These are phyloP conservation scores for Aporrectodea caliginosa DNA, from an alignment of 1,140 invertebrate species.

Conservation along the genomic window DNA sequence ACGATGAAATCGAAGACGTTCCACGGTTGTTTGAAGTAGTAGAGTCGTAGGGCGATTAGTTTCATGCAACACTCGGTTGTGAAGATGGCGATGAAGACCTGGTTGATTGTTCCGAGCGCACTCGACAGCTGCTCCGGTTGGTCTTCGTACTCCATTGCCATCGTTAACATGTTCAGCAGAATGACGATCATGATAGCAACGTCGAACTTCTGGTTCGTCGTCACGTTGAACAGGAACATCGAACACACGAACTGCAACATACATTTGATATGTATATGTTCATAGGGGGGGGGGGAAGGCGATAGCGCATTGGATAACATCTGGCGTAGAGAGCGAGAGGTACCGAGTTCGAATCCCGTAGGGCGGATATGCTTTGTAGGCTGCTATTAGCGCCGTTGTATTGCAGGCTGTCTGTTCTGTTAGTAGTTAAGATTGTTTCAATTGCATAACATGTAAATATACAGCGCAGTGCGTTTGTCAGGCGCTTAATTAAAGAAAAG, in stretches of 20 bases:
- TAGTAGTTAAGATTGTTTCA: too few species aligned
- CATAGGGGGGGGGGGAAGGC: too few species aligned
- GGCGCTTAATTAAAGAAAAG: too few species aligned
- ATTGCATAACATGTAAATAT: too few species aligned
- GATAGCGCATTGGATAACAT: too few species aligned
- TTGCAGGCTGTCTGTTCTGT: too few species aligned
- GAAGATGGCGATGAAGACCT: slow-evolving; percentile 97
- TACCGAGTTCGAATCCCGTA: too few species aligned
- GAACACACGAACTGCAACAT: slow-evolving; percentile 94
- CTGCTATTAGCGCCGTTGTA: too few species aligned
- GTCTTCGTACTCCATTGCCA: slow-evolving; percentile 95
- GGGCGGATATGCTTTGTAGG: too few species aligned
- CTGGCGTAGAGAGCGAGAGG: too few species aligned
- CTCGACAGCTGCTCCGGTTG: slow-evolving; percentile 74
- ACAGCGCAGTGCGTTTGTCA: too few species aligned
- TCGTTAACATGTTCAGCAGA: slow-evolving; percentile 95
- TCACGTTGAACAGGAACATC: slow-evolving; percentile 92
- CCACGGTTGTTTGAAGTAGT: slow-evolving; percentile 99
- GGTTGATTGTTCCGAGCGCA: slow-evolving; percentile 84
- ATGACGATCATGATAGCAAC: slow-evolving; percentile 99
- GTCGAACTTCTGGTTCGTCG: slow-evolving; percentile 97
- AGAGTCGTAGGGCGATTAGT: slow-evolving; percentile 90
- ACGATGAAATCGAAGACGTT: slow-evolving; percentile 99
- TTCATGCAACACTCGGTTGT: slow-evolving; percentile 94
- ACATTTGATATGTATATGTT: too few species aligned